Base-by-base conservation (phyloP, 1,140 invertebrate species). In the Heliconius nattereri region DNA sequence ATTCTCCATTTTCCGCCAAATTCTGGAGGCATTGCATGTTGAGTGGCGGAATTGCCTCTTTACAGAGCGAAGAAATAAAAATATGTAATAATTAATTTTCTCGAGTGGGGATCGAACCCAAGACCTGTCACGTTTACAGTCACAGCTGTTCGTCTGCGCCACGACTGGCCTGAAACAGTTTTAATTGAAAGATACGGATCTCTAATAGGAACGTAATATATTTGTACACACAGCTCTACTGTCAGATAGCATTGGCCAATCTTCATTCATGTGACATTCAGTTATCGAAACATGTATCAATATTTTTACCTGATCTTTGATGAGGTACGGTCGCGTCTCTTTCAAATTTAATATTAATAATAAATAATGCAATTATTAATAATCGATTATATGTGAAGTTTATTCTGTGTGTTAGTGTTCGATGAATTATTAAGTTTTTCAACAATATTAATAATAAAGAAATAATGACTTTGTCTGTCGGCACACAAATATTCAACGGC, bases 381-480 rank as follows among this genome's bases (percentile, higher is more conserved):
- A 66, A 66, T 29, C 11, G 60, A 26, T 11, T 66, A 57, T 49
- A 29, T 8, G 75, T 76, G 60, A 45, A 37, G 45, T 40, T 66
- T 26, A 37, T 76, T 20, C 16, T 49, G 49, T 57, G 74, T 74
- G 72, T 73, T 16, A 52, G 49, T 52, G 49, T 52, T 20, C 19
- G 19, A 52, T 52, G 16, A 66, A 66, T 57, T 52, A 66, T 66
- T 37, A 1, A 40, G 29, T 76, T 74, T 72, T 52, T 29, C 19
- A 35, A 57, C 3, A 26, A 29, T 29, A 9, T 29, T n/a, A 16
- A 29, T 23, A 26, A 66, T 66, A 66, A 11, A 3, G 60, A 54
- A 19, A 81, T 57, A 75, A 91, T 90, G 87, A 88, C 86, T 49
- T 79, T 86, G 35, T 45, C 82, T 29, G 75, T 81, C 45, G 83